Conservation (phyloP, 53 echinoderm and acorn worm species). For the Patiria pectinifera region DNA sequence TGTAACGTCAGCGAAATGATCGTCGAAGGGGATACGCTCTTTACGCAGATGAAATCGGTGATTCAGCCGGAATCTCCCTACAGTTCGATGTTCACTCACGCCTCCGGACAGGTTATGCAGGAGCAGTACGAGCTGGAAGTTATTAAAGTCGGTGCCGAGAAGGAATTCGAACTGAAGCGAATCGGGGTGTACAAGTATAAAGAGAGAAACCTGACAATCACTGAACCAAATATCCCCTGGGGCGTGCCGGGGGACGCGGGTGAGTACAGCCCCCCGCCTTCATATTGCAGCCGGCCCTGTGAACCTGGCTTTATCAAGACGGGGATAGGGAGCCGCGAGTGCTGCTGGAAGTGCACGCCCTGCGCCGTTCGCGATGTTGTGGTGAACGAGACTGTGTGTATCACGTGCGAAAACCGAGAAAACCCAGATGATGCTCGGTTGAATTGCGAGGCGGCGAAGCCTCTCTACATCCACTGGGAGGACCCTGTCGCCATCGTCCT, state of each 20-base stretch:
- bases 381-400: conserved; percentile 36
- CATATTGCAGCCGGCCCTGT: conserved; percentile 59
- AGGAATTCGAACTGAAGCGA: conserved; percentile 28
- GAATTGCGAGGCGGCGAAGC: conserved; percentile 45
- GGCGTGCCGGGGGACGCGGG: conserved; percentile 1
- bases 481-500: conserved; percentile 57
- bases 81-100: conserved; percentile 20
- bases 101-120: not conserved
- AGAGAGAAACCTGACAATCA: conserved; percentile 43
- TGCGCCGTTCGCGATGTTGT: conserved; percentile 49
- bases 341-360: conserved; percentile 71
- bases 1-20: conserved; percentile 25
- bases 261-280: conserved; percentile 8
- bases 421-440: conserved; percentile 2
- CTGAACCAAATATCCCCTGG: conserved; percentile 26
- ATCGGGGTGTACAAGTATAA: conserved; percentile 48
- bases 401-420: conserved; percentile 20
- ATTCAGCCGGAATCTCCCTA: conserved; percentile 11
- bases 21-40: not conserved
- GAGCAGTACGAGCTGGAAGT: conserved; percentile 41
- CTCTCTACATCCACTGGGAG: conserved; percentile 53
- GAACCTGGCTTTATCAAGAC: conserved; percentile 1
- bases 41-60: conserved; percentile 12
- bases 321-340: conserved; percentile 28
- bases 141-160: not conserved